Conservation (phyloP, 2,888 invertebrate genomes). For the Oligia latruncula region DNA sequence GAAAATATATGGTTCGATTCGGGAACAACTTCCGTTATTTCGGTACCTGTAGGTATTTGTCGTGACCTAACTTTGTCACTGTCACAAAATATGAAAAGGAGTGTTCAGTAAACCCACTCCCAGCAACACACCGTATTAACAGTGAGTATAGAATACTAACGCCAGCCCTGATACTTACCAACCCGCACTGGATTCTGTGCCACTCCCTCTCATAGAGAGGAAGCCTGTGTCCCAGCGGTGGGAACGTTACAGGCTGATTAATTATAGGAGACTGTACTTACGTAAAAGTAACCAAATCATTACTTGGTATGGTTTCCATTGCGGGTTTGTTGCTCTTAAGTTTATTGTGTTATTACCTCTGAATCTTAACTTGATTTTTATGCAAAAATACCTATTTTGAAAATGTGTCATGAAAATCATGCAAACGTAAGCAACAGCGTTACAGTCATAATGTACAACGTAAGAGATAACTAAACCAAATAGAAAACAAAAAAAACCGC, state of each 20-base stretch:
- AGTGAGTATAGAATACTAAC: background rate
- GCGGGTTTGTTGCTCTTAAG: too few relatives aligned
- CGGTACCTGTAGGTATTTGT: slow-evolving; percentile 48
- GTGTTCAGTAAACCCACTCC: slow-evolving; percentile 18
- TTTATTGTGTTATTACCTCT: too few relatives aligned
- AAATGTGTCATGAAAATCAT: background rate
- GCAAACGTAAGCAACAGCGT: too few relatives aligned
- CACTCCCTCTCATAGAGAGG: too few relatives aligned
- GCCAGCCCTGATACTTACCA: too few relatives aligned
- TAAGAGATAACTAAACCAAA: background rate
- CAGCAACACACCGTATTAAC: background rate
- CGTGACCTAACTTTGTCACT: slow-evolving; percentile 46
- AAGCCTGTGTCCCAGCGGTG: too few relatives aligned
- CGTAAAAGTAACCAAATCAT: too few relatives aligned
- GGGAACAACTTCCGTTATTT: slow-evolving; percentile 58
- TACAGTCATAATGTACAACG: background rate
- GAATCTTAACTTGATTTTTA: too few relatives aligned
- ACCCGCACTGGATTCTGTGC: too few relatives aligned
- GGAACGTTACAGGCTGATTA: too few relatives aligned
- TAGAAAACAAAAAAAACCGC: background rate
- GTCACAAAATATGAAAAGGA: background rate
- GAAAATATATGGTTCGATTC: slow-evolving; percentile 64
- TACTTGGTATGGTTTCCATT: too few relatives aligned
- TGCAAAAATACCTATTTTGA: background rate
- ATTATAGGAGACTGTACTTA: too few relatives aligned